Percentiles rank a stretch among this genome's conserved stretches.
Evolutionary conservation across 2,113 vertebrate genomes (phyloP).

Genomic region (Platichthys flesus): DNA sequence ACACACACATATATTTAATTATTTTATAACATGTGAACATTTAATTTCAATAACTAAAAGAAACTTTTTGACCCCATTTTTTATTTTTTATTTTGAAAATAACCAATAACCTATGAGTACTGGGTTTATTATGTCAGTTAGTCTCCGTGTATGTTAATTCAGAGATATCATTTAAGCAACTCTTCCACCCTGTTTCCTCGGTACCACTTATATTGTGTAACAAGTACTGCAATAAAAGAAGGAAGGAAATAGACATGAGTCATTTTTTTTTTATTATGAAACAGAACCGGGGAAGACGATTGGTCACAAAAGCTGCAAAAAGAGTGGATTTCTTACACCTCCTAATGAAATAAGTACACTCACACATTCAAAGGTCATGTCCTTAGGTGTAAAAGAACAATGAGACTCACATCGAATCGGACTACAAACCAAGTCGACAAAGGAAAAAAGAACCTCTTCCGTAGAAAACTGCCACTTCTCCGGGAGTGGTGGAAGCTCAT

Average conservation of each 20-base stretch:
- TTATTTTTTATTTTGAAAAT: background rate
- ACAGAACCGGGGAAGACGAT: slow-evolving; percentile 9
- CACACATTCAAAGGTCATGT: slow-evolving; percentile 19
- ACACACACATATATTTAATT: too few relatives aligned
- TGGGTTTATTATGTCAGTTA: background rate
- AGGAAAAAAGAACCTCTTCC: slow-evolving; percentile 9
- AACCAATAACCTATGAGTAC: background rate
- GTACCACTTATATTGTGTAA: background rate
- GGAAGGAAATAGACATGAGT: background rate
- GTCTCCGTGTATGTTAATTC: too few relatives aligned
- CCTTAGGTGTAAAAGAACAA: slow-evolving; percentile 64
- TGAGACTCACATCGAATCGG: slow-evolving; percentile 45
- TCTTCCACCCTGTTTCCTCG: background rate
- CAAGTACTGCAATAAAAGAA: background rate
- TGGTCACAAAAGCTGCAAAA: background rate
- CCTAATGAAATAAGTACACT: slow-evolving; percentile 12
- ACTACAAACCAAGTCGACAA: slow-evolving; percentile 22
- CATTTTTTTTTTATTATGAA: background rate
- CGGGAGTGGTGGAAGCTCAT: slow-evolving; percentile 23
- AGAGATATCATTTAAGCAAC: too few relatives aligned
- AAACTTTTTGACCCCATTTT: too few relatives aligned
- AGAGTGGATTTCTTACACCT: background rate
- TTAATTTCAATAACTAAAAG: too few relatives aligned
- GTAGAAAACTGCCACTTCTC: slow-evolving; percentile 21
- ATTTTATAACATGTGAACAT: too few relatives aligned